These are phyloP conservation scores for Neopelma chrysocephalum DNA, from an alignment of 2,797 vertebrate species.

Conservation along the genomic window DNA sequence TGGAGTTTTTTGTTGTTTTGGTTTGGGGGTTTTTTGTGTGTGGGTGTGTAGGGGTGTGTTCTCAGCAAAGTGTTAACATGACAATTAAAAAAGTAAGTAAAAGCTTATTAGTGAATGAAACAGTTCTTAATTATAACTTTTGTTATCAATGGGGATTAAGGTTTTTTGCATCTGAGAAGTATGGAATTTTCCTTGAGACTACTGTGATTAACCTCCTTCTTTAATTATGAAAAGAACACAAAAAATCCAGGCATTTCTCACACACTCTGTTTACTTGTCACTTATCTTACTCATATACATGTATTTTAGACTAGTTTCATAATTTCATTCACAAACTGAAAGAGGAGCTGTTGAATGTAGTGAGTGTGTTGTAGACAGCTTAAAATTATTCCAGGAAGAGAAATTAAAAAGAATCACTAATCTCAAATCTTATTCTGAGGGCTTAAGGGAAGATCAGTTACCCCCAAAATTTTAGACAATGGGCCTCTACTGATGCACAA, in stretches of 20 bases:
- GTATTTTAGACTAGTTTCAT: background rate
- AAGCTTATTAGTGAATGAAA: background rate
- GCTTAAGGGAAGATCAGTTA: background rate
- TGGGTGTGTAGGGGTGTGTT: fast-evolving
- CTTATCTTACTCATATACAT: background rate
- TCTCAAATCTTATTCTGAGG: background rate
- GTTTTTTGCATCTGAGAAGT: background rate
- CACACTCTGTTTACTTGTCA: background rate
- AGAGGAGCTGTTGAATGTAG: background rate
- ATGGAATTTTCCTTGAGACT: background rate
- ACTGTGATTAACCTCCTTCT: background rate
- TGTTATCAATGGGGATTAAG: background rate
- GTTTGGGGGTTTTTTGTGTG: background rate
- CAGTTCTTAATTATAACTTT: background rate
- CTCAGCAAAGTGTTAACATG: background rate
- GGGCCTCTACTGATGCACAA: background rate
- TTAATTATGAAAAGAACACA: background rate
- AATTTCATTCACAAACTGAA: background rate
- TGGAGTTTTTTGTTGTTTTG: background rate
- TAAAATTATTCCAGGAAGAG: background rate
- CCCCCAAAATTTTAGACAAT: background rate
- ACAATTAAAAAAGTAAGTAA: background rate
- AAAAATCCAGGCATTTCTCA: background rate
- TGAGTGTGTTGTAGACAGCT: background rate
- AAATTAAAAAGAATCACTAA: background rate